Evolutionary conservation across 2,113 vertebrate species (phyloP).

Genomic region (Mirza zaza): DNA sequence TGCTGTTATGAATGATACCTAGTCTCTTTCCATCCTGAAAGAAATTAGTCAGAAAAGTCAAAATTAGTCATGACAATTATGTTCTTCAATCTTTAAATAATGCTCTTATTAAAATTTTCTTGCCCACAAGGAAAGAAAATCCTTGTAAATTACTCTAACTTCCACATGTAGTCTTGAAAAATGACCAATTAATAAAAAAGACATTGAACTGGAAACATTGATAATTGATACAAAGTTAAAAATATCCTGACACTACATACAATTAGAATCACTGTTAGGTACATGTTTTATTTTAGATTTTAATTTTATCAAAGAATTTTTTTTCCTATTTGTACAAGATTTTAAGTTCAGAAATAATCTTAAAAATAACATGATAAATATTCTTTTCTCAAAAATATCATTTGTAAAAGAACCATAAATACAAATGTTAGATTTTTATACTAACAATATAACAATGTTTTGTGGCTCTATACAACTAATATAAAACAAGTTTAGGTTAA

Average conservation of each 20-base stretch:
- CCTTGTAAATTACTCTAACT: constrained; percentile 39
- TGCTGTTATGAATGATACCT: neutral
- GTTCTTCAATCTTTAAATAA: neutral
- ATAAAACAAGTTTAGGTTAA: neutral
- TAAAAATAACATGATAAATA: neutral
- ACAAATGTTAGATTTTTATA: neutral
- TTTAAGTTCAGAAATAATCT: constrained; percentile 23
- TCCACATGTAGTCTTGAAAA: constrained; percentile 57
- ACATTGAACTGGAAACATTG: neutral
- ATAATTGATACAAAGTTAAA: constrained; percentile 26
- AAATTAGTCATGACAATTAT: neutral
- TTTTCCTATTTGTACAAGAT: neutral
- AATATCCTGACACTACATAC: neutral
- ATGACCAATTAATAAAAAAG: constrained; percentile 42
- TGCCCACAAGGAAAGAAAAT: constrained; percentile 21
- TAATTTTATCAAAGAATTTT: neutral
- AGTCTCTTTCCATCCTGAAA: neutral
- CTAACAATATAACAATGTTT: neutral
- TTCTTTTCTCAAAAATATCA: neutral
- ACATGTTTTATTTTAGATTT: constrained; percentile 17
- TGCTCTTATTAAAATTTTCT: constrained; percentile 8
- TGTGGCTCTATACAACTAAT: neutral
- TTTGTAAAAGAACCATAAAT: neutral
- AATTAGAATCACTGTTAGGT: neutral
- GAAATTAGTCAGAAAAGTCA: constrained; percentile 22